Conservation (phyloP, 2,888 invertebrate genomes). For the Drosophila subsilvestris region DNA sequence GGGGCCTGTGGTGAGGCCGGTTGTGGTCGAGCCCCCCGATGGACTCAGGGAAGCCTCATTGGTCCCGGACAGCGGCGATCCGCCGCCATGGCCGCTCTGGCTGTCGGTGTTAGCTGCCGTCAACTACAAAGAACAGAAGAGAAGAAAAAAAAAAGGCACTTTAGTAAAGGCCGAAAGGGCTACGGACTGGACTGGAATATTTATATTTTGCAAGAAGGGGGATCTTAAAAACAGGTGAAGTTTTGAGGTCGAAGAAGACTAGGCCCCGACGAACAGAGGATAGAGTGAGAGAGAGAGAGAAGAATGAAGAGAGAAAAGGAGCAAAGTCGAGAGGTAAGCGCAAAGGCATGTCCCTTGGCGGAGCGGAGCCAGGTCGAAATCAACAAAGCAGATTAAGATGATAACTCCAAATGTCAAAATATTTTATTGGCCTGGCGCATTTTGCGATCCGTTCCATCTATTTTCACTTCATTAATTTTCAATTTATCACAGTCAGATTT, state of each 20-base stretch:
- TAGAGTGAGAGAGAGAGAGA: too few species aligned
- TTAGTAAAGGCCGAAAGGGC: constrained; percentile 25
- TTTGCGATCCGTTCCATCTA: constrained; percentile 84
- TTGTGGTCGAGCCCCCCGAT: constrained; percentile 85
- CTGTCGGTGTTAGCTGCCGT: constrained; percentile 63
- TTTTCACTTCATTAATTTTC: constrained; percentile 84
- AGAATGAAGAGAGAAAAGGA: neutral
- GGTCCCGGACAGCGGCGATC: constrained; percentile 90
- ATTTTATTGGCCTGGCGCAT: constrained; percentile 84
- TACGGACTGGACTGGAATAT: constrained; percentile 35
- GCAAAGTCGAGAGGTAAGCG: constrained; percentile 25
- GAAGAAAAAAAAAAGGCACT: constrained; percentile 29
- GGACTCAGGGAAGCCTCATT: constrained; percentile 90
- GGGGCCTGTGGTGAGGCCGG: constrained; percentile 82
- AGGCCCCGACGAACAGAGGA: constrained; percentile 18
- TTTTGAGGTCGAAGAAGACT: constrained; percentile 49
- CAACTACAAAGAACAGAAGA: constrained; percentile 71
- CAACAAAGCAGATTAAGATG: constrained; percentile 83
- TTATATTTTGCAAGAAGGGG: constrained; percentile 11
- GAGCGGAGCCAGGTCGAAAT: constrained; percentile 63
- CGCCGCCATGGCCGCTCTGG: constrained; percentile 69
- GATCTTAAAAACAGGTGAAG: constrained; percentile 66
- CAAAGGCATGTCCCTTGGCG: constrained; percentile 38
- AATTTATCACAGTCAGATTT: constrained; percentile 84
- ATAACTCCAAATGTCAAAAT: constrained; percentile 84